phyloP scores from a whole-genome alignment of 2,888 invertebrate genomes.

The Athripsodes cinereus region DNA sequence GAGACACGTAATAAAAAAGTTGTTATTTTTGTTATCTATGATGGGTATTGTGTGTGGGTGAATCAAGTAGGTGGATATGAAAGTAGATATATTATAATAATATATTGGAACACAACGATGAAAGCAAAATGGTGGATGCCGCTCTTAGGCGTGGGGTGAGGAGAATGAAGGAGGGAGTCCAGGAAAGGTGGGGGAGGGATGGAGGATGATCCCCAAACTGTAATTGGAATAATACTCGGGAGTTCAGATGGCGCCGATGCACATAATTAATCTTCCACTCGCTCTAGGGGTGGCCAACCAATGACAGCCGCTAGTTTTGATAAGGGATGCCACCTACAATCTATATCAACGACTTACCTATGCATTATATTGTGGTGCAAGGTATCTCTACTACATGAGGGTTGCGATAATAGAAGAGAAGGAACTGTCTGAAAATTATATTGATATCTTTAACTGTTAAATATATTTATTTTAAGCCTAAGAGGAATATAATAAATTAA shows the following conservation, averaged over 20 bases:
- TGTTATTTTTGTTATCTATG: too few relatives aligned
- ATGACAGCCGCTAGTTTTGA: constrained; percentile 18
- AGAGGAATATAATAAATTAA: too few relatives aligned
- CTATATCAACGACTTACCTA: not conserved
- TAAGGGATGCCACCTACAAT: not conserved
- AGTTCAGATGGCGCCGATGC: constrained; percentile 27
- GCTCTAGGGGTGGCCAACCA: constrained; percentile 17
- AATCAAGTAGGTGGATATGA: not conserved
- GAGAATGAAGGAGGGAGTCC: constrained; percentile 3
- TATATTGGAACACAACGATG: constrained; percentile 2
- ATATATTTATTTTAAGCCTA: too few relatives aligned
- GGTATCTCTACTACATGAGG: not conserved
- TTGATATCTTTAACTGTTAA: too few relatives aligned
- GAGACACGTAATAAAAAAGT: too few relatives aligned
- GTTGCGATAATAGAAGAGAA: too few relatives aligned
- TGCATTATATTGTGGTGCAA: not conserved
- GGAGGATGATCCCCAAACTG: constrained; percentile 20
- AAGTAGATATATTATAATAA: not conserved
- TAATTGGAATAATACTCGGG: constrained; percentile 27
- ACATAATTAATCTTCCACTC: constrained; percentile 27
- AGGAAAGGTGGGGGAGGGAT: constrained; percentile 5
- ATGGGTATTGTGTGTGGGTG: too few relatives aligned
- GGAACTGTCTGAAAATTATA: too few relatives aligned
- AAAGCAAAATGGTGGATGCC: constrained; percentile 1
- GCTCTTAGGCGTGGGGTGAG: constrained; percentile 1